These are phyloP conservation scores for Lasioglossum villosulum DNA, from an alignment of 2,888 invertebrate genomes.

Conservation along the genomic window DNA sequence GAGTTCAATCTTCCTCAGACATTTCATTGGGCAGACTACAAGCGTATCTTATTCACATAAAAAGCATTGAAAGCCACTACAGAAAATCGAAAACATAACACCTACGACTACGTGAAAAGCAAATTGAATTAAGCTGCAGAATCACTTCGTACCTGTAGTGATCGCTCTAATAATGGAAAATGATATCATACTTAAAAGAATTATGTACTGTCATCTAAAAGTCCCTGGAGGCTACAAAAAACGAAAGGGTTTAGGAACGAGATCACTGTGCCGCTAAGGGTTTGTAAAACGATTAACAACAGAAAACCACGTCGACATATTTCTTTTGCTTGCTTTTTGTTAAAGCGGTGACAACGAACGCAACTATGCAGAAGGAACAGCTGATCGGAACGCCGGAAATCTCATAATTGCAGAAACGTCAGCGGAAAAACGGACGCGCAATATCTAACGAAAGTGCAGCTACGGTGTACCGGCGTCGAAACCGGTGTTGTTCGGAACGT, in stretches of 20 bases:
- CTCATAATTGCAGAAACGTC: constrained; percentile 16
- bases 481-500: background rate
- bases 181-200: constrained; percentile 42
- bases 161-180: constrained; percentile 52
- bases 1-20: background rate
- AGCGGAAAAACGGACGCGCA: constrained; percentile 18
- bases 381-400: constrained; percentile 22
- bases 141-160: constrained; percentile 54
- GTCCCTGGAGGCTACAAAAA: background rate
- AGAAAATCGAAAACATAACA: background rate
- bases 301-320: background rate
- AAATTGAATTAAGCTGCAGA: background rate
- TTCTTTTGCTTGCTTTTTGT: no score
- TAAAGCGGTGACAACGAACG: background rate
- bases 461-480: background rate
- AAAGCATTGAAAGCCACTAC: background rate
- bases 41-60: background rate
- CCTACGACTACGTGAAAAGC: background rate
- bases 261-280: background rate
- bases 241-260: background rate
- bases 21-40: background rate
- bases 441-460: constrained; percentile 18
- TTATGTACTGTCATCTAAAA: background rate
- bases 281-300: background rate
- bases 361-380: background rate